Evolutionary conservation across 2,797 vertebrate genomes (phyloP), one percentile per base, ranked within the genome.

Genomic region (Scarus forsteni): DNA sequence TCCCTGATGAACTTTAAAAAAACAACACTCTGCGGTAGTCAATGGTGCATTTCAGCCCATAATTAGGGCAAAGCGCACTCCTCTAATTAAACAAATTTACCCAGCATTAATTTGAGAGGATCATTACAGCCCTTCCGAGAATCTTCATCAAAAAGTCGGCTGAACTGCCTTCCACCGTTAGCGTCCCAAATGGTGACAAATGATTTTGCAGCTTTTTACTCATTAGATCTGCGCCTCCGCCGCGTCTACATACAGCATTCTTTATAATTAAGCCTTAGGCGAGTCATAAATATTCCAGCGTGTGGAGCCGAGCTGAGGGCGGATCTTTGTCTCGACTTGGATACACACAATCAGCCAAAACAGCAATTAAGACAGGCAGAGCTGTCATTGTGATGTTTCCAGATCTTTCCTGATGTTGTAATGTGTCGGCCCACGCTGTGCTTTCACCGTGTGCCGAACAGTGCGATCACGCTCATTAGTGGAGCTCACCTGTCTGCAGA

Each of bases 11-110:
- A 88, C 81, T 83, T 80, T 10, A 54, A 70, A 58, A 65, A 64
- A 64, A 66, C 27, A 70, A 83, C 70, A 83, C 73, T 65, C 79
- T 61, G 76, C 7, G 40, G 50, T 71, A 86, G 77, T 79, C 87
- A 87, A 73, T 77, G 81, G 74, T 82, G 80, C 83, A 73, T 89
- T 87, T 73, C 72, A 67, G 66, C 66, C 67, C 73, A 79, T 87
- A 89, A 90, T 90, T 83, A 86, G 83, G 70, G 74, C 60, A 85
- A 88, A 87, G 73, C 76, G 80, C 75, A 81, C 80, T 79, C 73
- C 70, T 77, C 82, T 89, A 89, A 91, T 92, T 93, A 88, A 83
- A 86, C 77, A 87, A 80, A 88, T 85, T 86, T 75, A 68, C 64
- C 40, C 66, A 64, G 58, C 79, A 89, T 87, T 90, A 83, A 87